phyloP scores from a whole-genome alignment of 1,140 invertebrate genomes.

The Chlorops oryzae region DNA sequence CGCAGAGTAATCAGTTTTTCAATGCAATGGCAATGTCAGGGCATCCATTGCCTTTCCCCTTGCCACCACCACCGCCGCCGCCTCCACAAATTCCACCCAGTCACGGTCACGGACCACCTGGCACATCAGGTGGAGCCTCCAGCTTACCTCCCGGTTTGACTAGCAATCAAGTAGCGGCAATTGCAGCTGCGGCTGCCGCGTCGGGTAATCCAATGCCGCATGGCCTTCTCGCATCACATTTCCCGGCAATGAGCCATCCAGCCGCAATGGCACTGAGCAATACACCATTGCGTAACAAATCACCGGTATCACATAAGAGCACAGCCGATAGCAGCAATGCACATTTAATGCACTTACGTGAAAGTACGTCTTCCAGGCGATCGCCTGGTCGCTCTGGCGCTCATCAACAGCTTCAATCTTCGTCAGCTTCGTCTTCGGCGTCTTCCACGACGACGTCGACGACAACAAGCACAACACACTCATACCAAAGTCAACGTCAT shows the following conservation, averaged over 20 bases:
- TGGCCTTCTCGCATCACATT: constrained; percentile 47
- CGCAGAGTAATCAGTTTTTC: constrained; percentile 51
- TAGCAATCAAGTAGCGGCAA: constrained; percentile 52
- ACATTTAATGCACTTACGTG: constrained; percentile 9
- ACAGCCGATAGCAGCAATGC: background rate
- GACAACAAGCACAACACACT: background rate
- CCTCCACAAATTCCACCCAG: constrained; percentile 39
- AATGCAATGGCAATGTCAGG: constrained; percentile 54
- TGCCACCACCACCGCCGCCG: constrained; percentile 58
- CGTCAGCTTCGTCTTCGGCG: background rate
- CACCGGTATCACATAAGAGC: constrained; percentile 10
- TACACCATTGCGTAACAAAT: constrained; percentile 17
- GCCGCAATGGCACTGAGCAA: no score
- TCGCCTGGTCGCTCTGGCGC: background rate
- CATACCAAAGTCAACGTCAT: constrained; percentile 17
- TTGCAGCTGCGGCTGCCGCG: constrained; percentile 50
- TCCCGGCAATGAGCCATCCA: constrained; percentile 23
- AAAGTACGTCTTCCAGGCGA: background rate
- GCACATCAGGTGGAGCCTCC: background rate
- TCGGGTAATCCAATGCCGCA: constrained; percentile 47
- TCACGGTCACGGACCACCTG: no score
- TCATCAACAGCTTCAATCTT: constrained; percentile 6
- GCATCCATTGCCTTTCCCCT: constrained; percentile 57
- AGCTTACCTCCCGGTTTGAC: constrained; percentile 35
- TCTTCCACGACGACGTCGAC: constrained; percentile 4